Conservation (phyloP, 2,888 invertebrate species). For the Bedellia somnulentella region DNA sequence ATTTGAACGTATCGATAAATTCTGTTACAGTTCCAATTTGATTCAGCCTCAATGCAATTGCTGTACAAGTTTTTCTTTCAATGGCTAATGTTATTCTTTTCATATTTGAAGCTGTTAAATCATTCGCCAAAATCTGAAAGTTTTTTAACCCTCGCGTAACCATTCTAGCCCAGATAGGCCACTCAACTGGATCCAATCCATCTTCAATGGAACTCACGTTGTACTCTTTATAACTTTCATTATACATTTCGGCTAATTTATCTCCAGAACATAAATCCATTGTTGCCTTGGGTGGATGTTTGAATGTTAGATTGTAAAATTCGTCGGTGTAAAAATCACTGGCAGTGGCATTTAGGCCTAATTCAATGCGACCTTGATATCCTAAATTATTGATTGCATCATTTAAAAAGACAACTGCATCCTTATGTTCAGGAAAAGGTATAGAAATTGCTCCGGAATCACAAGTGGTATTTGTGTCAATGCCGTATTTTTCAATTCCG, state of each 20-base stretch:
- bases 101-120: conserved; percentile 90
- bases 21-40: conserved; percentile 97
- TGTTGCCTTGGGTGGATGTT: conserved; percentile 89
- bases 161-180: conserved; percentile 90
- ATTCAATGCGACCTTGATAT: conserved; percentile 88
- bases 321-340: conserved; percentile 89
- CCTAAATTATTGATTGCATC: conserved; percentile 92
- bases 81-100: conserved; percentile 87
- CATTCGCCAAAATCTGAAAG: conserved; percentile 84
- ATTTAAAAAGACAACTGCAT: conserved; percentile 81
- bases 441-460: conserved; percentile 98
- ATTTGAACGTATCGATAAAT: conserved; percentile 89
- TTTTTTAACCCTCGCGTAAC: conserved; percentile 66
- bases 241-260: conserved; percentile 82
- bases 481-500: conserved; percentile 85
- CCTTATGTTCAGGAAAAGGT: conserved; percentile 91
- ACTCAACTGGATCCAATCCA: conserved; percentile 97
- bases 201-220: conserved; percentile 95
- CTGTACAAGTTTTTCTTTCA: conserved; percentile 94
- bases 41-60: conserved; percentile 90
- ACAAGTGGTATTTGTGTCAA: conserved; percentile 92
- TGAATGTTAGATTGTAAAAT: conserved; percentile 94
- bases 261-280: conserved; percentile 80
- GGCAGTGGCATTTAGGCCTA: conserved; percentile 97
- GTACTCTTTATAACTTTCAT: conserved; percentile 86